A percentile compares a stretch with the other conserved stretches of the same genome.
These are phyloP conservation scores for Asarcornis scutulata DNA, from an alignment of 2,113 vertebrate genomes.

Conservation along the genomic window DNA sequence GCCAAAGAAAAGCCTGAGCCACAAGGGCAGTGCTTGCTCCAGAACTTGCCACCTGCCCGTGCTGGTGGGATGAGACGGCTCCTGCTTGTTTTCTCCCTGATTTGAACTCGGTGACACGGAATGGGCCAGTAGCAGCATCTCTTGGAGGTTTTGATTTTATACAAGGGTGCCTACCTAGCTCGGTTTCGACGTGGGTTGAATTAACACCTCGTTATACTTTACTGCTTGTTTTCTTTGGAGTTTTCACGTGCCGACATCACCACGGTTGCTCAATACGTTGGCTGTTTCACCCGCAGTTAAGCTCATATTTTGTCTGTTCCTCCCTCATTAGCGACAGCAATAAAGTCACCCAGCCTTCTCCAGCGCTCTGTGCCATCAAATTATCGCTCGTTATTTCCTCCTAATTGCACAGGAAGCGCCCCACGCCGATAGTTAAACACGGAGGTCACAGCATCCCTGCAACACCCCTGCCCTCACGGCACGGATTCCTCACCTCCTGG, in stretches of 20 bases:
- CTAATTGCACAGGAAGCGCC: constrained; percentile 15
- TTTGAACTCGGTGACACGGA: background rate
- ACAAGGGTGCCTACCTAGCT: background rate
- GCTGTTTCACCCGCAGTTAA: background rate
- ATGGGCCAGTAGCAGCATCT: background rate
- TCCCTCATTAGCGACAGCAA: constrained; percentile 23
- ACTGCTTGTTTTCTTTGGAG: background rate
- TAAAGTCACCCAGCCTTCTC: background rate
- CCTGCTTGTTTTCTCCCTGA: background rate
- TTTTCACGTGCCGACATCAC: background rate
- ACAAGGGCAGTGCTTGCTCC: background rate
- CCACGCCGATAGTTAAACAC: background rate
- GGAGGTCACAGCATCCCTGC: background rate
- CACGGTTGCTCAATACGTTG: background rate
- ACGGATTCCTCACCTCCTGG: background rate
- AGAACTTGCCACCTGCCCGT: background rate
- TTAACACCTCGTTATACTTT: background rate
- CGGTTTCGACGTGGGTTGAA: background rate
- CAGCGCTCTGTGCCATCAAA: background rate
- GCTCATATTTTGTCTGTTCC: background rate
- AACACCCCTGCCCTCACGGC: background rate
- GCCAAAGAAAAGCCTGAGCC: background rate
- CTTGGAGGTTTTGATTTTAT: background rate
- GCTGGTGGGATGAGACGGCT: background rate
- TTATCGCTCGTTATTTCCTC: constrained; percentile 26